Base-by-base conservation (phyloP, 2,113 vertebrate species). In the Sinocyclocheilus grahami region DNA sequence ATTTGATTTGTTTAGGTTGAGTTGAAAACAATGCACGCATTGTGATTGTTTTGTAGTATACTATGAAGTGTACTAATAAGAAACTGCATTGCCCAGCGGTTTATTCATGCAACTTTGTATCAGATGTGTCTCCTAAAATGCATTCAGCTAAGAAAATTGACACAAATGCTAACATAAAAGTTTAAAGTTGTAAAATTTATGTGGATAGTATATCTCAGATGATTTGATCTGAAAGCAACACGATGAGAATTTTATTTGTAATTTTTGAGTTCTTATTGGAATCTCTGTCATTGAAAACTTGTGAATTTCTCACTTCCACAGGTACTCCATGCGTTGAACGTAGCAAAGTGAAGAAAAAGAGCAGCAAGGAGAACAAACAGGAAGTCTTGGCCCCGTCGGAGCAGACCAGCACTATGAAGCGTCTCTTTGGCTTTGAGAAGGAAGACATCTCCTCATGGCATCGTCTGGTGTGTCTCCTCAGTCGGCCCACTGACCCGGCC, bases 401-500 rank as follows among this genome's bases (percentile, higher is more conserved):
- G 39, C 79, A 39, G 8, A 20, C 30, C 80, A 77, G 87, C 83
- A 91, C 92, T 90, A 90, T 96, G 95, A 90, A 92, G 89, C 92
- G 89, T 69, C 87, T 97, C 4, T 95, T 98, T 88, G 97, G 97
- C 2, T 97, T 98, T 85, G 96, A 94, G 76, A 93, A 85, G 85
- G 91, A 93, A 24, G 96, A 97, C 78, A 69, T 97, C 71, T 92
- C 87, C 20, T 96, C 95, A 85, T 97, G 97, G 96, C 87, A 87
- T 3, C 94, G 86, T 62, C 87, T 97, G 33, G 95, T 97, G 85
- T 86, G 92, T 85, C 93, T 98, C 30, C 90, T 98, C 78, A 97
- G 96, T 90, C 92, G 96, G 0, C 97, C 97, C 30, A 94, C 93
- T 1, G 97, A 98, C 86, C 96, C 97, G 0, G 96, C 97, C 0